These are phyloP conservation scores for Darevskia nairensis DNA, from an alignment of 2,797 vertebrate species.

Conservation along the genomic window DNA sequence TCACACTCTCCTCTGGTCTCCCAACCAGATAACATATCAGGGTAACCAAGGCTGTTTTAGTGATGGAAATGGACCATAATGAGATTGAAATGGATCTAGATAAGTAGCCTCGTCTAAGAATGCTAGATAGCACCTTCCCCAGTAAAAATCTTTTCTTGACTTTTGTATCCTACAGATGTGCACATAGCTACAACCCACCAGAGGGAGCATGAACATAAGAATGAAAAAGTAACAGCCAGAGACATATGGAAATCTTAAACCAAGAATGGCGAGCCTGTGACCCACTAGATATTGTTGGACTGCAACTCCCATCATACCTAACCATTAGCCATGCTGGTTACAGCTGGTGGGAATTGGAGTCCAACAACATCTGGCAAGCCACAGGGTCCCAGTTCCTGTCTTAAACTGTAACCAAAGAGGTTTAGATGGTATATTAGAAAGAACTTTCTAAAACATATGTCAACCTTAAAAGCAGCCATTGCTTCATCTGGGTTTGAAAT, in stretches of 20 bases:
- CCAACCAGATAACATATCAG: background rate
- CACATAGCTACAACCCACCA: background rate
- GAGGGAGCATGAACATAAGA: background rate
- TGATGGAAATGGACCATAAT: background rate
- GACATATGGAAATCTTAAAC: background rate
- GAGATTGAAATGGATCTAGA: background rate
- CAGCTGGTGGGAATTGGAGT: background rate
- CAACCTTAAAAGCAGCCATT: background rate
- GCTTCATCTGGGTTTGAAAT: background rate
- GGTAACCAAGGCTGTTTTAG: background rate
- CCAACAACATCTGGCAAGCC: background rate
- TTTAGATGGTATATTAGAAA: background rate
- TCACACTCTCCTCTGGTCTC: background rate
- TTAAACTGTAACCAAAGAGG: background rate
- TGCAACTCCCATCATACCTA: background rate
- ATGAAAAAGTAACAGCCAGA: background rate
- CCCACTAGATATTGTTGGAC: background rate
- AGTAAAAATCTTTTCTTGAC: background rate
- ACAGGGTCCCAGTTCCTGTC: background rate
- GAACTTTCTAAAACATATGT: background rate
- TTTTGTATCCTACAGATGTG: background rate
- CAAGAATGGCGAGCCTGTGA: background rate
- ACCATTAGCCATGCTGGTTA: background rate
- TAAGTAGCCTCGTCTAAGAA: too few species aligned
- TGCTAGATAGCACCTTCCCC: too few species aligned